Evolutionary conservation across 1,140 invertebrate species (phyloP).

Genomic region (Cotesia typhae): DNA sequence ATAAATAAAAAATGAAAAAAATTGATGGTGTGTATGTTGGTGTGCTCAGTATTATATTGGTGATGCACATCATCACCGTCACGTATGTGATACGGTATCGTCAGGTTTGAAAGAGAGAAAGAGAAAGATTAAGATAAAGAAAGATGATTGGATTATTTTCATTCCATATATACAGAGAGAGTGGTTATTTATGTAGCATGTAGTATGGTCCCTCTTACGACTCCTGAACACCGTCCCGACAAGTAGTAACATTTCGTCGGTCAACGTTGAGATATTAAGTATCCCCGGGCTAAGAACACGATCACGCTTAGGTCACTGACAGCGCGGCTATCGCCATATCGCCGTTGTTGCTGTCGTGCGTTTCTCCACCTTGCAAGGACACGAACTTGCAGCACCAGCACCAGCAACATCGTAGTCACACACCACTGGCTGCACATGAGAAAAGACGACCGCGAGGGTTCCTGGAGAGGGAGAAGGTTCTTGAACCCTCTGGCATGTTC

Average conservation of each 20-base stretch:
- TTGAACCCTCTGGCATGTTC: conserved; percentile 28
- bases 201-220: too few relatives aligned
- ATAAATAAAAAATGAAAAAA: too few relatives aligned
- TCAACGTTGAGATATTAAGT: conserved; percentile 17
- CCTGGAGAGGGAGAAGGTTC: conserved; percentile 25
- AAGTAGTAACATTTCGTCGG: conserved; percentile 23
- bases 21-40: too few relatives aligned
- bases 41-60: too few relatives aligned
- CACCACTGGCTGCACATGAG: conserved; percentile 1
- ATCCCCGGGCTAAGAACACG: conserved; percentile 27
- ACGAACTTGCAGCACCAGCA: conserved; percentile 3
- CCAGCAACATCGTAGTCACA: not conserved
- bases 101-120: too few relatives aligned
- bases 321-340: conserved; percentile 9
- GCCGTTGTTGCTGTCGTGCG: conserved; percentile 1
- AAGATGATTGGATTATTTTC: conserved; percentile 1
- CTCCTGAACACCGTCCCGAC: not conserved
- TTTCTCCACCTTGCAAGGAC: conserved; percentile 38
- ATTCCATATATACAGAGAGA: conserved; percentile 30
- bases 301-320: conserved; percentile 21
- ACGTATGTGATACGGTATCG: too few relatives aligned
- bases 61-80: too few relatives aligned
- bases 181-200: conserved; percentile 29
- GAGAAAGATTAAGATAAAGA: not conserved
- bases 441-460: conserved; percentile 4